A percentile compares a stretch with the other conserved stretches of the same genome.
Evolutionary conservation across 2,797 vertebrate genomes (phyloP).

Genomic region (Melanotaenia nigrans): DNA sequence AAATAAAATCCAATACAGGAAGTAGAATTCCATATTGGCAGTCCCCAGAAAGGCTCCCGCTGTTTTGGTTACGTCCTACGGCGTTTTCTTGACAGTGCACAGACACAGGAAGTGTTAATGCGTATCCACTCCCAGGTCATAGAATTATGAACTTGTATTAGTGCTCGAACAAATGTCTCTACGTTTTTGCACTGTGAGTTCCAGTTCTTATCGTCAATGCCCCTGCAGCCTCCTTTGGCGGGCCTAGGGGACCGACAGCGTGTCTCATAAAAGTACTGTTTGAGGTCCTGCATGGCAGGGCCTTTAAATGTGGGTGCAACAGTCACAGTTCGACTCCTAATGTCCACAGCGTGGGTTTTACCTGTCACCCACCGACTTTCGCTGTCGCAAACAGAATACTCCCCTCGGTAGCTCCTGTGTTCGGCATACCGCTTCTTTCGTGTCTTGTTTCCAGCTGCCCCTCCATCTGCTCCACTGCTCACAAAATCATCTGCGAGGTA

Average conservation of each 20-base stretch:
- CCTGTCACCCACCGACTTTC: constrained; percentile 94
- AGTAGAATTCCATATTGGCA: constrained; percentile 52
- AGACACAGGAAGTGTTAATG: constrained; percentile 97
- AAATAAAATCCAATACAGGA: constrained; percentile 60
- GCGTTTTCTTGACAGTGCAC: constrained; percentile 93
- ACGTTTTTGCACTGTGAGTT: constrained; percentile 98
- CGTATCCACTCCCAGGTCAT: constrained; percentile 97
- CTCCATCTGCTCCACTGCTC: constrained; percentile 69
- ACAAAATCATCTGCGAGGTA: constrained; percentile 92
- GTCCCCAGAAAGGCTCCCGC: constrained; percentile 20
- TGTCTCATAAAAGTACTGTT: constrained; percentile 98
- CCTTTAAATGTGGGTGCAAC: constrained; percentile 91
- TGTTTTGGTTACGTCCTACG: constrained; percentile 85
- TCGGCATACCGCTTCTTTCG: constrained; percentile 89
- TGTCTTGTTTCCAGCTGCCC: constrained; percentile 83
- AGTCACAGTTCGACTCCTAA: constrained; percentile 86
- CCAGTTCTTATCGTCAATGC: constrained; percentile 99
- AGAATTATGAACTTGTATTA: constrained; percentile 86
- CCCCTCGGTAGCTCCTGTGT: constrained; percentile 92
- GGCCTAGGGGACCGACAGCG: constrained; percentile 88
- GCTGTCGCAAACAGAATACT: constrained; percentile 97
- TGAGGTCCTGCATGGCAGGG: constrained; percentile 84
- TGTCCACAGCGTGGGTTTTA: constrained; percentile 92
- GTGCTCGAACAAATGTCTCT: constrained; percentile 93
- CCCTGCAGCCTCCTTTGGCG: constrained; percentile 90